Percentiles rank a stretch among this genome's conserved stretches.
Evolutionary conservation across 2,888 invertebrate species (phyloP).

Genomic region (Eilema sororculum): DNA sequence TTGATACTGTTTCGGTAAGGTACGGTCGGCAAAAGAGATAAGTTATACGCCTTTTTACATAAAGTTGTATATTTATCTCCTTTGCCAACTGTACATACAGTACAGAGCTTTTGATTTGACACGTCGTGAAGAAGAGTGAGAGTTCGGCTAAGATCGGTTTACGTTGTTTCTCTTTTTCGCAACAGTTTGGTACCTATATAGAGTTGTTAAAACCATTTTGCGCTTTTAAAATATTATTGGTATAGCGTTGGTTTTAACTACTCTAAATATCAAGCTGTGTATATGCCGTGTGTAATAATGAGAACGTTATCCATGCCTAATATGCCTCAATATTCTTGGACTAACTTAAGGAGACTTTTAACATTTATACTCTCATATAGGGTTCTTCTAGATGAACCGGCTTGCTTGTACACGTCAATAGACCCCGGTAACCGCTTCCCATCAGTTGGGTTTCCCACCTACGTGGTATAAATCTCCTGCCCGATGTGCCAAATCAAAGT

Average conservation of each 20-base stretch:
- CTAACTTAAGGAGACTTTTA: too few species aligned
- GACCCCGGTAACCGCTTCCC: too few species aligned
- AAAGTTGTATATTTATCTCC: too few species aligned
- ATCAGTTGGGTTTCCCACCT: background rate
- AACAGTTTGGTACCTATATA: background rate
- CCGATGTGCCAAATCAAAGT: background rate
- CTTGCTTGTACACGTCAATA: too few species aligned
- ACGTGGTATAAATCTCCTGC: background rate
- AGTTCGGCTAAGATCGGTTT: too few species aligned
- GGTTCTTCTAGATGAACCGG: too few species aligned
- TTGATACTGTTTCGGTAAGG: background rate
- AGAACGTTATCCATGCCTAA: background rate
- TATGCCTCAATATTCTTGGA: too few species aligned
- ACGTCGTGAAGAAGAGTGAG: background rate
- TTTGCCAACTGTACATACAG: background rate
- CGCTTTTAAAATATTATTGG: background rate
- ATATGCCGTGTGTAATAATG: background rate
- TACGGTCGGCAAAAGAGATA: background rate
- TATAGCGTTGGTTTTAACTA: background rate
- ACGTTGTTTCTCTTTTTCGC: background rate
- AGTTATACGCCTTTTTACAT: too few species aligned
- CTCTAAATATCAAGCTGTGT: background rate
- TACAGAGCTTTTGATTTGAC: background rate
- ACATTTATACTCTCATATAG: too few species aligned
- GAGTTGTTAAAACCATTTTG: background rate